A percentile compares a stretch with the other conserved stretches of the same genome.
Conservation (phyloP, 2,797 vertebrate species). For the Microctenopoma steveboyesi region DNA sequence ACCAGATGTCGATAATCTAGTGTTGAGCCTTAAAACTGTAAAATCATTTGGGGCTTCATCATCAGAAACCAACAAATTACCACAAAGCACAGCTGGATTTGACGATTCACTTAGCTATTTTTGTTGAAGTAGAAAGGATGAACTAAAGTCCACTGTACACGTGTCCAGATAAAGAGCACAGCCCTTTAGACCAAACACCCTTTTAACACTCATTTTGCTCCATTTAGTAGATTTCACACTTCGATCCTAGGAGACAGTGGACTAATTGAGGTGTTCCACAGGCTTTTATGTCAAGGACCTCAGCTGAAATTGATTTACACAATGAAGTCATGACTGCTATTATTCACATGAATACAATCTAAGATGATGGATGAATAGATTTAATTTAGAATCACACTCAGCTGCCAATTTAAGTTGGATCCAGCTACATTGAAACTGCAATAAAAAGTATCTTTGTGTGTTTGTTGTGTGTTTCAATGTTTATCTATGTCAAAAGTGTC, state of each 20-base stretch:
- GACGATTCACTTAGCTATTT: not conserved
- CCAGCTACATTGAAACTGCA: not conserved
- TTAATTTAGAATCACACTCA: constrained; percentile 6
- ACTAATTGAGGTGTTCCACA: not conserved
- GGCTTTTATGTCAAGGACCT: constrained; percentile 27
- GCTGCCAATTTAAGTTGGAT: not conserved
- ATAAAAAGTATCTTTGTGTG: not conserved
- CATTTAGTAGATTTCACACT: not conserved
- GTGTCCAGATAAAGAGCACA: not conserved
- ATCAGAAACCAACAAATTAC: not conserved
- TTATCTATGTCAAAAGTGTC: not conserved
- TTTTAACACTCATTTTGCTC: not conserved
- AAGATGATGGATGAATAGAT: not conserved
- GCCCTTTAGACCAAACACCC: constrained; percentile 5
- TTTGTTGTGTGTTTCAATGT: not conserved
- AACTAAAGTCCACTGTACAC: constrained; percentile 15
- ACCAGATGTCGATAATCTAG: too few relatives aligned
- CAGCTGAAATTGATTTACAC: constrained; percentile 16
- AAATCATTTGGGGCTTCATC: not conserved
- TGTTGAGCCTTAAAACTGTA: not conserved
- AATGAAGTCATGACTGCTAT: not conserved
- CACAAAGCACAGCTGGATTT: not conserved
- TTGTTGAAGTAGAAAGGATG: not conserved
- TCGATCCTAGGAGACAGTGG: not conserved
- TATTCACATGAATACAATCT: constrained; percentile 7